Evolutionary conservation across 2,888 invertebrate species (phyloP).

Genomic region (Torymus auratus): DNA sequence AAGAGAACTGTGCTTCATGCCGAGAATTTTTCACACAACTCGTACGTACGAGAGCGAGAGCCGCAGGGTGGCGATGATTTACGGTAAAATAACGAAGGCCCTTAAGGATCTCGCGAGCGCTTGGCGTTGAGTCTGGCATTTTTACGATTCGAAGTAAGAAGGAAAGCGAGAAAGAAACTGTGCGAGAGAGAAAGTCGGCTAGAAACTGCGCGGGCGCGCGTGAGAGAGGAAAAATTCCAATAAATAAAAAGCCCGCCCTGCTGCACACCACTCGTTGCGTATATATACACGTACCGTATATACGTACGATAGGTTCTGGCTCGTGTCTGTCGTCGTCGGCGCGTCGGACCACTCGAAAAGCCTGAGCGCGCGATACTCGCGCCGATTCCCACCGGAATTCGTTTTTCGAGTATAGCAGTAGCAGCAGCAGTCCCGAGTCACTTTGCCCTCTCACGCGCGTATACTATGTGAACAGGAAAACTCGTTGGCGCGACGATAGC

Average conservation of each 20-base stretch:
- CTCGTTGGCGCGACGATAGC: no score
- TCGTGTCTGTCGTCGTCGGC: conserved; percentile 26
- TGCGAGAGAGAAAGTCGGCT: neutral
- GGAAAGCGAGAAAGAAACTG: neutral
- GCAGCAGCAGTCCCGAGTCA: neutral
- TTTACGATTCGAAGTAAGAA: conserved; percentile 39
- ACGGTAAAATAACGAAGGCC: conserved; percentile 44
- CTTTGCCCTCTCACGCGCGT: neutral
- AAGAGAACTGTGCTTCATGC: no score
- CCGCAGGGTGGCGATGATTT: conserved; percentile 20
- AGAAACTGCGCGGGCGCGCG: neutral
- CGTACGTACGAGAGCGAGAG: neutral
- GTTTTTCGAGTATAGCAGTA: conserved; percentile 6
- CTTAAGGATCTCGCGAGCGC: conserved; percentile 16
- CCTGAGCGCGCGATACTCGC: conserved; percentile 3
- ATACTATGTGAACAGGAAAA: no score
- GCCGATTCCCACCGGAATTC: conserved; percentile 44
- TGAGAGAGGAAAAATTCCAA: conserved; percentile 29
- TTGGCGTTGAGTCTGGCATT: conserved; percentile 45
- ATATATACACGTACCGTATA: no score
- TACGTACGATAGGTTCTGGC: neutral
- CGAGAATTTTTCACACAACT: conserved; percentile 1
- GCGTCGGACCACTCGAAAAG: conserved; percentile 18
- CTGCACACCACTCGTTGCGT: no score
- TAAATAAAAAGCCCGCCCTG: conserved; percentile 41